These are phyloP conservation scores for Drosophila tani DNA, from an alignment of 1,140 invertebrate genomes.

Conservation along the genomic window DNA sequence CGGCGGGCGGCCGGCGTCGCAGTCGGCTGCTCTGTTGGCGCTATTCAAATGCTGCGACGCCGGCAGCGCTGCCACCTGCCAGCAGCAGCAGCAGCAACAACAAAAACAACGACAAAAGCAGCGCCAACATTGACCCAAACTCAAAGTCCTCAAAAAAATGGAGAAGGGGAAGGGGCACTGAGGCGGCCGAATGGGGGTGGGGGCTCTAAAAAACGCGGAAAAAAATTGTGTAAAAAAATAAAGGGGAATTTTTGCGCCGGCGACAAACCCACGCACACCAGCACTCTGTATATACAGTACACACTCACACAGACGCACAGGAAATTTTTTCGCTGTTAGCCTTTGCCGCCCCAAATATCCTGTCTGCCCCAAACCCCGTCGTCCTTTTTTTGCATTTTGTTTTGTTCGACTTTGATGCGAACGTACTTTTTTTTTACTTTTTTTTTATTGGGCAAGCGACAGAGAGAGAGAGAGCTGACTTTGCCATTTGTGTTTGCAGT, in stretches of 20 bases:
- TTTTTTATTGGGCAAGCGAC: conserved; percentile 21
- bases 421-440: conserved; percentile 35
- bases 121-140: conserved; percentile 81
- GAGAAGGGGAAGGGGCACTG: conserved; percentile 12
- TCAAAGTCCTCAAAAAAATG: conserved; percentile 43
- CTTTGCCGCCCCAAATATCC: conserved; percentile 73
- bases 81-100: conserved; percentile 55
- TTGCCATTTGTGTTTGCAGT: conserved; percentile 44
- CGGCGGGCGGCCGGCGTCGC: conserved; percentile 28
- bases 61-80: conserved; percentile 71
- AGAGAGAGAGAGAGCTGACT: conserved; percentile 36
- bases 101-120: conserved; percentile 34
- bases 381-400: conserved; percentile 64
- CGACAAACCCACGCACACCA: conserved; percentile 64
- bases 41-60: conserved; percentile 77
- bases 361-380: conserved; percentile 29
- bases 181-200: conserved; percentile 26
- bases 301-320: conserved; percentile 54
- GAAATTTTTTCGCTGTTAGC: conserved; percentile 75
- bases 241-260: conserved; percentile 79
- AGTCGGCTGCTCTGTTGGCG: conserved; percentile 59
- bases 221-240: conserved; percentile 78
- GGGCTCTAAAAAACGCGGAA: conserved; percentile 81
- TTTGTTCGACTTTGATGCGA: conserved; percentile 76
- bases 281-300: conserved; percentile 24